Base-by-base conservation (phyloP, 2,113 vertebrate genomes). In the Leptosomus discolor region DNA sequence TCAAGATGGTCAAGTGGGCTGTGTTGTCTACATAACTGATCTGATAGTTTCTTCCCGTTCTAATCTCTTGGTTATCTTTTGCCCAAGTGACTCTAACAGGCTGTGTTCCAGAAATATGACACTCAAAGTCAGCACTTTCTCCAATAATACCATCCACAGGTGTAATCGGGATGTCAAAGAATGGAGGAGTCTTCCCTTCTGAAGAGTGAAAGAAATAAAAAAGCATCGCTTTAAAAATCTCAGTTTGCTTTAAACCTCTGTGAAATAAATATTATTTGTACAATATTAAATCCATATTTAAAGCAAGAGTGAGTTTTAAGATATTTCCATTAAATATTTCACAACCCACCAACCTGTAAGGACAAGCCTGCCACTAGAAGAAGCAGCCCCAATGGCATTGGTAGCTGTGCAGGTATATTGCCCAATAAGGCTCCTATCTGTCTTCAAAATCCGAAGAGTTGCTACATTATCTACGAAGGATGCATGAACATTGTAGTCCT, bases 21-120 rank as follows among this genome's bases (percentile, higher is more conserved):
- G 94, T 99, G 92, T 99, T 99, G 21, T 99, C 99, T 96, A 98
- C 98, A 73, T 97, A 99, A 79, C 98, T 99, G 80, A 99, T 99
- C 97, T 99, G 99, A 96, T 99, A 99, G 93, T 99, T 99, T 51
- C 98, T 98, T 10, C 99, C 99, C 88, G 98, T 98, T 88, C 99
- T 99, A 84, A 99, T 99, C 90, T 99, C 99, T 97, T 99, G 99
- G 87, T 98, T 98, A 96, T 99, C 99, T 98, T 99, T 99, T 92
- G 99, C 99, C 99, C 99, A 99, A 88, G 97, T 98, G 69, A 99
- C 98, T 95, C 99, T 99, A 69, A 99, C 99, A 21, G 99, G 99
- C 69, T 98, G 97, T n/a, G 99, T 99, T 94, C 99, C 99, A 12
- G 98, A 99, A 97, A 99, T 89, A 2, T 99, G 99, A 95, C 99